A percentile compares a stretch with the other conserved stretches of the same genome.
Conservation (phyloP, 2,888 invertebrate species). For the Pachycephus smyrnensis region DNA sequence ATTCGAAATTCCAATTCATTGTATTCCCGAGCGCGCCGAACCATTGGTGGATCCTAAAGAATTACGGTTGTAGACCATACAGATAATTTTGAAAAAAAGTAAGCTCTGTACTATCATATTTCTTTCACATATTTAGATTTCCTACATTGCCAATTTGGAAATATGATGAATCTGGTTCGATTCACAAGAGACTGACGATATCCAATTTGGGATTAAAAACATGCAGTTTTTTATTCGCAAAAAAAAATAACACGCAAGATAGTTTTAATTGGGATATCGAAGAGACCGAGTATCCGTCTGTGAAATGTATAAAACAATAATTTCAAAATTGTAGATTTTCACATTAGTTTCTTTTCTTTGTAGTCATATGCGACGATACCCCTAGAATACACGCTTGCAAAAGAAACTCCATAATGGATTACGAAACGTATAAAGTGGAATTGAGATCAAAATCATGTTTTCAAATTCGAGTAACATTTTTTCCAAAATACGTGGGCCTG, state of each 20-base stretch:
- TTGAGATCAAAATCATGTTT: background rate
- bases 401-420: background rate
- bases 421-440: conserved; percentile 1
- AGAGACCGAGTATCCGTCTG: background rate
- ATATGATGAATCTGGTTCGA: background rate
- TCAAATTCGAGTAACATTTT: conserved; percentile 3
- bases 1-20: conserved; percentile 31
- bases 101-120: background rate
- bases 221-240: background rate
- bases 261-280: background rate
- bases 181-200: background rate
- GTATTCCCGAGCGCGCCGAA: background rate
- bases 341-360: background rate
- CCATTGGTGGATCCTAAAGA: conserved; percentile 1
- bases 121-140: background rate
- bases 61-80: background rate
- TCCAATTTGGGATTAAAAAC: background rate
- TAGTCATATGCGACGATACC: background rate
- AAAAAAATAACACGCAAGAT: background rate
- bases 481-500: conserved; percentile 14
- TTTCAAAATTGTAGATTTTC: background rate
- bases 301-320: background rate
- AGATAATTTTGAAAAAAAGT: background rate
- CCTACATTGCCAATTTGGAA: background rate
- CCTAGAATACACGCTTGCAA: background rate